Conservation (phyloP, 2,888 invertebrate genomes). For the Hirtodrosophila alboralis region DNA sequence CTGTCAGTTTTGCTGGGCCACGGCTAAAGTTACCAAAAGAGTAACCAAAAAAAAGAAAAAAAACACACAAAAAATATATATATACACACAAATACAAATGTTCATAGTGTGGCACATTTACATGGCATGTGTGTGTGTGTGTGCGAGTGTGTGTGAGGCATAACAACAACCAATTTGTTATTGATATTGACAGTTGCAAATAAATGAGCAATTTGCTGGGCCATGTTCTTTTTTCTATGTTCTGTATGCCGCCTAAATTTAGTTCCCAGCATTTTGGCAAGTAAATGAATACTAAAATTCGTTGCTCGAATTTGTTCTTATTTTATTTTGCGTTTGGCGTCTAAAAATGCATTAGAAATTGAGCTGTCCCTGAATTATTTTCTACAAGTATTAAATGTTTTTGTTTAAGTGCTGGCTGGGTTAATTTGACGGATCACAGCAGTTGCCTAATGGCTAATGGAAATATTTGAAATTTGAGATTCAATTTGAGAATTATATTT, state of each 20-base stretch:
- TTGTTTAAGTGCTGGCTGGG: constrained; percentile 10
- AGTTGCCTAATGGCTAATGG: constrained; percentile 2
- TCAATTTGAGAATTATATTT: constrained; percentile 1
- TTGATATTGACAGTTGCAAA: constrained; percentile 81
- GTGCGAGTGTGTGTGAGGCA: constrained; percentile 54
- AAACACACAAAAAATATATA: constrained; percentile 5
- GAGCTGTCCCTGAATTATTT: constrained; percentile 23
- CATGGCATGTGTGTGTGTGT: constrained; percentile 37
- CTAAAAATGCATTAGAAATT: constrained; percentile 45
- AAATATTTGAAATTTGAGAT: background rate
- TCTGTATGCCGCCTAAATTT: constrained; percentile 52
- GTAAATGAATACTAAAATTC: constrained; percentile 27
- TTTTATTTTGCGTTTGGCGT: constrained; percentile 1
- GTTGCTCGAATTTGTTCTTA: constrained; percentile 9
- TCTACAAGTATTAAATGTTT: constrained; percentile 7
- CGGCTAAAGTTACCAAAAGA: constrained; percentile 64
- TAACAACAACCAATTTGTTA: constrained; percentile 79
- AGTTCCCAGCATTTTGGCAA: constrained; percentile 26
- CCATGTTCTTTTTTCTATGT: constrained; percentile 39
- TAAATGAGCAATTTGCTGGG: constrained; percentile 76
- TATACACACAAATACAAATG: constrained; percentile 53
- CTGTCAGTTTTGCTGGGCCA: constrained; percentile 63
- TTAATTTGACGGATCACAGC: constrained; percentile 16
- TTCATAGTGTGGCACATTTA: constrained; percentile 71
- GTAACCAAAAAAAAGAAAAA: constrained; percentile 37